phyloP scores from a whole-genome alignment of 2,888 invertebrate species.

The Phortica magna region DNA sequence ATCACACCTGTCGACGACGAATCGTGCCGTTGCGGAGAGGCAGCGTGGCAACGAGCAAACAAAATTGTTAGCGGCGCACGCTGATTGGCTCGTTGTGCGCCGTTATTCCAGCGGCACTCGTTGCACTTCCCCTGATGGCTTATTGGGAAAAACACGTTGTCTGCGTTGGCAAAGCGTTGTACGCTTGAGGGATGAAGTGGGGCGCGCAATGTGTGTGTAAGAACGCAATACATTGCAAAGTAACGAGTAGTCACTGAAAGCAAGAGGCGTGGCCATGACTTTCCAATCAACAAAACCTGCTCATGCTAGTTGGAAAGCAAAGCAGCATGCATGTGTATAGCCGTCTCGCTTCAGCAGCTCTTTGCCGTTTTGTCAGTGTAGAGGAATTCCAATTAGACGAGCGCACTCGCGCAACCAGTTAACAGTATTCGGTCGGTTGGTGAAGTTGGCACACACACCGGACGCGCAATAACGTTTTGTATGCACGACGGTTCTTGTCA shows the following conservation, averaged over 20 bases:
- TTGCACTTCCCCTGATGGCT: conserved; percentile 34
- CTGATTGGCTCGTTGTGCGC: conserved; percentile 53
- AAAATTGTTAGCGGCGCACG: conserved; percentile 39
- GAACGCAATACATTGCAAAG: background rate
- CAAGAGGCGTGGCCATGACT: conserved; percentile 32
- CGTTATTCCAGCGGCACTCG: conserved; percentile 24
- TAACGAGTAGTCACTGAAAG: conserved; percentile 26
- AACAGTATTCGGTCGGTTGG: conserved; percentile 72
- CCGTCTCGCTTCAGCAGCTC: conserved; percentile 46
- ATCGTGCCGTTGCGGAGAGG: conserved; percentile 20
- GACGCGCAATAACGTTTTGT: conserved; percentile 58
- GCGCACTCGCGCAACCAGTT: conserved; percentile 70
- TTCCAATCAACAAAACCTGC: conserved; percentile 5
- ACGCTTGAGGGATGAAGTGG: conserved; percentile 46
- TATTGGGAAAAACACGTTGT: conserved; percentile 35
- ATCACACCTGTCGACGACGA: conserved; percentile 62
- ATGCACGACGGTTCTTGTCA: background rate
- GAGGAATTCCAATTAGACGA: conserved; percentile 56
- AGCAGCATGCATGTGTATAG: conserved; percentile 21
- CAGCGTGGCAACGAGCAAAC: conserved; percentile 45
- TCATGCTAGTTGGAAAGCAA: background rate
- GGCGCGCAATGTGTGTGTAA: conserved; percentile 37
- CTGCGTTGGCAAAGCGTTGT: conserved; percentile 39
- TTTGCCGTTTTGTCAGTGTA: conserved; percentile 54
- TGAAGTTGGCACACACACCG: conserved; percentile 75